phyloP scores from a whole-genome alignment of 2,797 vertebrate species.

The Tragelaphus eurycerus region DNA sequence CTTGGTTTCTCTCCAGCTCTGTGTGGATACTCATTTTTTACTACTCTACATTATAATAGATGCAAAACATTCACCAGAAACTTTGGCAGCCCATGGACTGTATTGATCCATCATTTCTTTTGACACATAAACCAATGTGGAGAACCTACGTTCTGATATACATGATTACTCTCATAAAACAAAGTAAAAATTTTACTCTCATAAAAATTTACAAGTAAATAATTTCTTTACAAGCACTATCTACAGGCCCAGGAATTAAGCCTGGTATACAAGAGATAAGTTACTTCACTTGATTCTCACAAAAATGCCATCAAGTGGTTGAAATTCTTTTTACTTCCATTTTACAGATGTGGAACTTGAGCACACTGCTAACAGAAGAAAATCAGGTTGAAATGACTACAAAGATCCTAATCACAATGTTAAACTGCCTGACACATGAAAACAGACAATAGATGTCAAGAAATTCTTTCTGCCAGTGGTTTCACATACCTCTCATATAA shows the following conservation, averaged over 20 bases:
- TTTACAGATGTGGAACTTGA: background rate
- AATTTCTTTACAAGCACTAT: background rate
- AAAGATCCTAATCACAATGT: background rate
- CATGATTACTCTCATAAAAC: background rate
- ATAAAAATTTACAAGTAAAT: background rate
- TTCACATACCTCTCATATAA: background rate
- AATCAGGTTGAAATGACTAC: background rate
- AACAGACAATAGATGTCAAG: background rate
- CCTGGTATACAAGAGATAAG: background rate
- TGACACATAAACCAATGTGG: background rate
- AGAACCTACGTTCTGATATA: background rate
- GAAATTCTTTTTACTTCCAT: background rate
- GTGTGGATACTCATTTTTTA: background rate
- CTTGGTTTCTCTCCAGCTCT: background rate
- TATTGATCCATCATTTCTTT: background rate
- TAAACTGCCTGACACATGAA: background rate
- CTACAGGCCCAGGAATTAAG: background rate
- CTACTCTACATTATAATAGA: background rate
- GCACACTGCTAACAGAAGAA: background rate
- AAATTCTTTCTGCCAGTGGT: background rate
- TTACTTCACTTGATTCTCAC: slow-evolving; percentile 2
- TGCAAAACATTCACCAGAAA: background rate
- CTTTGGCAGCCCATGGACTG: background rate
- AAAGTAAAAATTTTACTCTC: background rate
- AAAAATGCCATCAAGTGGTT: background rate